phyloP scores from a whole-genome alignment of 2,797 vertebrate genomes.

The Mormyrus proboscirostris region DNA sequence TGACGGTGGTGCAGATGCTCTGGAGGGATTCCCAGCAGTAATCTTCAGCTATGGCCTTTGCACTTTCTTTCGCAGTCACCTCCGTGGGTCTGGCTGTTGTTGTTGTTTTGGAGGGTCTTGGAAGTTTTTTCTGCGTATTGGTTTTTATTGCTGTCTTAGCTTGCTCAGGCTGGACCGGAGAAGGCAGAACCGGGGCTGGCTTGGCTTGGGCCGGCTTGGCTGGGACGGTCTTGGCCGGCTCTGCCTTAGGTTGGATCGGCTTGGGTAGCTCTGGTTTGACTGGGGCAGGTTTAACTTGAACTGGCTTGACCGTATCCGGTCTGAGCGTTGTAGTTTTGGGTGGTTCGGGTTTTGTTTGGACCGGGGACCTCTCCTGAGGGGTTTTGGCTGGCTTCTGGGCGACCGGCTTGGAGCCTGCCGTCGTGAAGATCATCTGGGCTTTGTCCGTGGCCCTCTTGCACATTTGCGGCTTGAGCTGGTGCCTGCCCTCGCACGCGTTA shows the following conservation, averaged over 20 bases:
- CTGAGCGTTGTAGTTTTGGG: slow-evolving; percentile 15
- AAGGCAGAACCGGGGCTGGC: neutral
- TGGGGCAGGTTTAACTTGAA: neutral
- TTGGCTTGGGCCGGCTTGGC: slow-evolving; percentile 9
- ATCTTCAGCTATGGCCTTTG: slow-evolving; percentile 58
- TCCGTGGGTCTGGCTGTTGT: slow-evolving; percentile 24
- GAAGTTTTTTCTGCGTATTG: slow-evolving; percentile 18
- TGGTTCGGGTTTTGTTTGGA: neutral
- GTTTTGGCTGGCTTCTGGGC: slow-evolving; percentile 4
- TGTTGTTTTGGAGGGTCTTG: slow-evolving; percentile 26
- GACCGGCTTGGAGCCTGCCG: slow-evolving; percentile 36
- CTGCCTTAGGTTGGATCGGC: slow-evolving; percentile 11
- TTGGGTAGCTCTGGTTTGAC: neutral
- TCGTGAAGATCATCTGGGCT: slow-evolving; percentile 60
- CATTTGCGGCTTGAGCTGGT: slow-evolving; percentile 60
- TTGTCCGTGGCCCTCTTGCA: slow-evolving; percentile 62
- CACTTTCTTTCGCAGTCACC: slow-evolving; percentile 41
- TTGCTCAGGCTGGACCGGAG: neutral
- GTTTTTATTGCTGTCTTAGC: slow-evolving; percentile 23
- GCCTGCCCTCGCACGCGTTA: slow-evolving; percentile 59
- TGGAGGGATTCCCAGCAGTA: slow-evolving; percentile 75
- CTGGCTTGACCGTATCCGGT: slow-evolving; percentile 18
- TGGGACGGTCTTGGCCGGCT: neutral
- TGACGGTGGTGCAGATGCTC: slow-evolving; percentile 62
- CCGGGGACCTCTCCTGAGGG: slow-evolving; percentile 1